Conservation (phyloP, 2,888 invertebrate genomes). For the Mythimna loreyi region DNA sequence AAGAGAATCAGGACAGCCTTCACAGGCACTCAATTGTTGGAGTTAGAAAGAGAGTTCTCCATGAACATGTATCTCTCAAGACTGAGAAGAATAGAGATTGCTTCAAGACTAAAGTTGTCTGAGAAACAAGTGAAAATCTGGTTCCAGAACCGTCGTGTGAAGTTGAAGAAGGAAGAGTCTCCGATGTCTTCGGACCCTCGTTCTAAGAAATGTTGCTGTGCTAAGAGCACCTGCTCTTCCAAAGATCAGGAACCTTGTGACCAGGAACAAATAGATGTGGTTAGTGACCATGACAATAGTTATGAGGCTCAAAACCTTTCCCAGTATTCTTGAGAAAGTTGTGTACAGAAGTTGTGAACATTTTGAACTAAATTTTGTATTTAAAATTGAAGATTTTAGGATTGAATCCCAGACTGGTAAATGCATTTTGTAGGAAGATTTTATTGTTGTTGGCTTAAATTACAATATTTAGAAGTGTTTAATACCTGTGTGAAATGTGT, state of each 20-base stretch:
- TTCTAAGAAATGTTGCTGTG: slow-evolving; percentile 83
- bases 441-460: slow-evolving; percentile 36
- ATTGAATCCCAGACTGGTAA: slow-evolving; percentile 29
- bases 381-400: slow-evolving; percentile 24
- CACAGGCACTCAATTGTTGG: slow-evolving; percentile 96
- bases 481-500: slow-evolving; percentile 12
- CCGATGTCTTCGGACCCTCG: slow-evolving; percentile 83
- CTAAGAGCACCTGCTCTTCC: slow-evolving; percentile 78
- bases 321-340: slow-evolving; percentile 71
- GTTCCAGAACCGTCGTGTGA: slow-evolving; percentile 98
- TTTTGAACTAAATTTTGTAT: slow-evolving; percentile 15
- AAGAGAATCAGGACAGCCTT: slow-evolving; percentile 98
- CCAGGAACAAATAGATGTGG: slow-evolving; percentile 86
- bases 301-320: slow-evolving; percentile 81
- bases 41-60: slow-evolving; percentile 97
- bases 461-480: slow-evolving; percentile 2
- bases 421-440: slow-evolving; percentile 28
- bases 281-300: slow-evolving; percentile 83
- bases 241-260: slow-evolving; percentile 79
- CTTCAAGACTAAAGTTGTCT: slow-evolving; percentile 95
- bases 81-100: slow-evolving; percentile 97
- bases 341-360: neutral
- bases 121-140: slow-evolving; percentile 99
- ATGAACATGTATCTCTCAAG: slow-evolving; percentile 97
- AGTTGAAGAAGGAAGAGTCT: slow-evolving; percentile 97